These are phyloP conservation scores for Zosterops hypoxanthus DNA, from an alignment of 2,113 vertebrate genomes.

Conservation along the genomic window DNA sequence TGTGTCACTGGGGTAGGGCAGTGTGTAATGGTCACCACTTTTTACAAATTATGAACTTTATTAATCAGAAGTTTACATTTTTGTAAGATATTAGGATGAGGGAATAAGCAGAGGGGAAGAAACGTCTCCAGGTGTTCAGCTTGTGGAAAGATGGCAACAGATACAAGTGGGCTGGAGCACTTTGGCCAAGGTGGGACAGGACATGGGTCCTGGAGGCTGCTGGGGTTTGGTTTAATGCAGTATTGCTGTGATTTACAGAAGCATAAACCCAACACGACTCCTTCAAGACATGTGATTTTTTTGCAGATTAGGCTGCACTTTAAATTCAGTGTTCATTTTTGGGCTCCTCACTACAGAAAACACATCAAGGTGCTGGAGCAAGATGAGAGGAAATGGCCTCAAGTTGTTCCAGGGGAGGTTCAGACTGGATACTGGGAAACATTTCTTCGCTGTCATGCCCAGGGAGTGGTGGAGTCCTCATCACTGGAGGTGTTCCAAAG, in stretches of 20 bases:
- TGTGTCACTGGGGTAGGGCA: background rate
- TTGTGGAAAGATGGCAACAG: background rate
- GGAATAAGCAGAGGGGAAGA: background rate
- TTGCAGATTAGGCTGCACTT: background rate
- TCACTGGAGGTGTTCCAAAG: background rate
- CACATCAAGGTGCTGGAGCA: fast-evolving
- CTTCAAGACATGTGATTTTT: background rate
- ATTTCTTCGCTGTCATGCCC: too few species aligned
- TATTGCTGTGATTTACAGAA: background rate
- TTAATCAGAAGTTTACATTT: fast-evolving
- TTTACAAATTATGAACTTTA: fast-evolving
- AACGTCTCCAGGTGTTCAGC: fast-evolving
- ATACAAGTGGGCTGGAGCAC: fast-evolving
- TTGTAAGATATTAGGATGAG: background rate
- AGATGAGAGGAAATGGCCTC: background rate
- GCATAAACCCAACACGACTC: fast-evolving
- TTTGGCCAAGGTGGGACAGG: background rate
- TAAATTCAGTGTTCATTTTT: background rate
- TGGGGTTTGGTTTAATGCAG: background rate
- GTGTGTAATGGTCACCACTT: background rate
- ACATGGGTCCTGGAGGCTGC: fast-evolving
- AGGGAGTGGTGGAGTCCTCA: background rate
- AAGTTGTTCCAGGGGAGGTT: background rate
- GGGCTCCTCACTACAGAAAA: background rate
- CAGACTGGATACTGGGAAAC: background rate